Percentiles rank a stretch among this genome's conserved stretches.
These are phyloP conservation scores for Pyralis farinalis DNA, from an alignment of 2,888 invertebrate genomes.

Conservation along the genomic window DNA sequence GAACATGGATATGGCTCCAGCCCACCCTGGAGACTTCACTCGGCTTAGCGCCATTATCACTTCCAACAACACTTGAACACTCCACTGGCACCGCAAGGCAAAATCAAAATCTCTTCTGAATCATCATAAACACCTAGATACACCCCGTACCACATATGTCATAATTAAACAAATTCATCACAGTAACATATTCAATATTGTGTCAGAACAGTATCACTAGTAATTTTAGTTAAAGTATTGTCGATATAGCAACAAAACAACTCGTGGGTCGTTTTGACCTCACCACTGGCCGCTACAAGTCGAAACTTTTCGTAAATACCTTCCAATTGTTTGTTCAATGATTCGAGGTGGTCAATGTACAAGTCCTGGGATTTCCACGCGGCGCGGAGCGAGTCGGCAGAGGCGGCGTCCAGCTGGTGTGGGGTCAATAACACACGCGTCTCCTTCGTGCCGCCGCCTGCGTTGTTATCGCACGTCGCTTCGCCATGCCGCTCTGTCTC, in stretches of 20 bases:
- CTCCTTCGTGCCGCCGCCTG: slow-evolving; percentile 69
- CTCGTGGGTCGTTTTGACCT: slow-evolving; percentile 56
- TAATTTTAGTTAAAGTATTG: slow-evolving; percentile 78
- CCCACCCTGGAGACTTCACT: slow-evolving; percentile 39
- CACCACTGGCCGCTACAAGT: slow-evolving; percentile 70
- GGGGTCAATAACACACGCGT: slow-evolving; percentile 83
- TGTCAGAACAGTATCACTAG: slow-evolving; percentile 66
- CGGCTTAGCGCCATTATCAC: slow-evolving; percentile 40
- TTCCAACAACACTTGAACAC: slow-evolving; percentile 50
- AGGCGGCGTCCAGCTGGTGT: slow-evolving; percentile 83
- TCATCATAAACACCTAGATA: slow-evolving; percentile 61
- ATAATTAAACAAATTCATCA: slow-evolving; percentile 61
- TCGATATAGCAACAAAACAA: slow-evolving; percentile 70
- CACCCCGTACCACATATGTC: slow-evolving; percentile 67
- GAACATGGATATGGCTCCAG: slow-evolving; percentile 49
- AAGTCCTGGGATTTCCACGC: slow-evolving; percentile 89
- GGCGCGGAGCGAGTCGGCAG: slow-evolving; percentile 83
- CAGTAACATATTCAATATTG: slow-evolving; percentile 57
- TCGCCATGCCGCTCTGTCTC: slow-evolving; percentile 73
- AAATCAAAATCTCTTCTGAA: slow-evolving; percentile 51
- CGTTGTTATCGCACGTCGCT: slow-evolving; percentile 60
- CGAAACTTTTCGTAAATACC: slow-evolving; percentile 83
- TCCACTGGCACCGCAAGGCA: slow-evolving; percentile 61
- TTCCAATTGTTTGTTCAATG: slow-evolving; percentile 88
- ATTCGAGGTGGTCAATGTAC: slow-evolving; percentile 88